Percentiles rank a stretch among this genome's conserved stretches.
phyloP scores from a whole-genome alignment of 1,140 invertebrate genomes.

The Centruroides sculpturatus region DNA sequence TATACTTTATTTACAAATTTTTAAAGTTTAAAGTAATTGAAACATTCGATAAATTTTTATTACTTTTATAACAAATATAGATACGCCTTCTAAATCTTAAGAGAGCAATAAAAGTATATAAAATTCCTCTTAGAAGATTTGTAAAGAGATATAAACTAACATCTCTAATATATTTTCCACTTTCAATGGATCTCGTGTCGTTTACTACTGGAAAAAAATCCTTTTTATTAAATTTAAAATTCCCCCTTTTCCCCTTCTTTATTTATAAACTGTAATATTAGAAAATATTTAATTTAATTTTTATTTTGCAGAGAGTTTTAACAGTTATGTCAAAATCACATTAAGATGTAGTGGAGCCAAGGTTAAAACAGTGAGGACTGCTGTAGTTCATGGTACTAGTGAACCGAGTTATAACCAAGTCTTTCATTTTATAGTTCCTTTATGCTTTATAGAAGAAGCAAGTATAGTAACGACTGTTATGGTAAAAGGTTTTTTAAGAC shows the following conservation, averaged over 20 bases:
- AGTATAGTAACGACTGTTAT: conserved; percentile 7
- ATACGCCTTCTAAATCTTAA: too few relatives aligned
- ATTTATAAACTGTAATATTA: too few relatives aligned
- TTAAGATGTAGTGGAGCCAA: conserved; percentile 11
- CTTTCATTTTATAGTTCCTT: conserved; percentile 10
- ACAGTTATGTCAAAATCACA: conserved; percentile 12
- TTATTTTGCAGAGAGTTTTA: conserved; percentile 2
- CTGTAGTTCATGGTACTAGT: not conserved
- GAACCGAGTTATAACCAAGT: conserved; percentile 10
- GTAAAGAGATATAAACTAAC: too few relatives aligned
- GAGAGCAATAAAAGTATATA: too few relatives aligned
- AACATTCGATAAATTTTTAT: too few relatives aligned
- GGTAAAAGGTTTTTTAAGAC: conserved; percentile 3
- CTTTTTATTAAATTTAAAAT: not conserved
- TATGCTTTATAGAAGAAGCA: conserved; percentile 2
- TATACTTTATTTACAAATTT: too few relatives aligned
- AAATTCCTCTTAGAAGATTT: too few relatives aligned
- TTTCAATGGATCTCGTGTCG: too few relatives aligned
- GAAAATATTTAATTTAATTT: not conserved
- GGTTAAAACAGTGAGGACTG: conserved; percentile 10
- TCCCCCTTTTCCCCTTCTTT: not conserved
- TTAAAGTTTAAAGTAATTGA: too few relatives aligned
- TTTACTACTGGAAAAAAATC: too few relatives aligned
- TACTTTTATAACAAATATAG: too few relatives aligned
- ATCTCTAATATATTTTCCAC: too few relatives aligned